phyloP scores from a whole-genome alignment of 2,797 vertebrate species.

The Amblyopsis hoosieri region DNA sequence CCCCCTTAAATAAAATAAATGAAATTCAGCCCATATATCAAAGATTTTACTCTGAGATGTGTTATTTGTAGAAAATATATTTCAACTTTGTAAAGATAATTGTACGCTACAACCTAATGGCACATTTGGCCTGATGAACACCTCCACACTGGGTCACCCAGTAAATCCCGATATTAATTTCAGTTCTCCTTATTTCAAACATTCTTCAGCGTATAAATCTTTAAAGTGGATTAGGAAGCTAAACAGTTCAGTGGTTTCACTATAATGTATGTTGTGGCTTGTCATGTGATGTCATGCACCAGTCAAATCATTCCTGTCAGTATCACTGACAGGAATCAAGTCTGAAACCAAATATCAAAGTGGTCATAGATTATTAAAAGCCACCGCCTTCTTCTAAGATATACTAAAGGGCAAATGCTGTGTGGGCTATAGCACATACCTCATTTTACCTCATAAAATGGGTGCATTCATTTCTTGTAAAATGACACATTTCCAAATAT shows the following conservation, averaged over 20 bases:
- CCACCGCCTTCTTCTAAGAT: conserved; percentile 37
- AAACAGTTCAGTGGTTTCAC: conserved; percentile 42
- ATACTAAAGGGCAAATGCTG: conserved; percentile 42
- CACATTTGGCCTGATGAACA: conserved; percentile 35
- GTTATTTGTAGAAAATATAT: conserved; percentile 34
- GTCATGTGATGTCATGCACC: conserved; percentile 50
- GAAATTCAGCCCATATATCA: conserved; percentile 26
- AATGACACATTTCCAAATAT: not conserved
- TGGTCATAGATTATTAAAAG: conserved; percentile 42
- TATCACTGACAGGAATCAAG: conserved; percentile 29
- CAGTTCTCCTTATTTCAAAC: conserved; percentile 24
- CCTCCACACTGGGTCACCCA: conserved; percentile 36
- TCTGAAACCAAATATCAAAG: conserved; percentile 41
- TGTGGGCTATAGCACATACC: not conserved
- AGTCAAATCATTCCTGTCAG: conserved; percentile 58
- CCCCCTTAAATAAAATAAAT: conserved; percentile 16
- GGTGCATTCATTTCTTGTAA: not conserved
- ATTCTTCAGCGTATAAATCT: conserved; percentile 47
- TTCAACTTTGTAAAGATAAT: conserved; percentile 27
- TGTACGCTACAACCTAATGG: conserved; percentile 31
- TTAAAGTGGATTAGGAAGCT: conserved; percentile 48
- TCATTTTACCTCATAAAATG: not conserved
- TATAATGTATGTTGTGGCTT: conserved; percentile 42
- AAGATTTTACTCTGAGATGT: conserved; percentile 21
- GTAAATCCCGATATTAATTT: conserved; percentile 10